These are phyloP conservation scores for Sitophilus oryzae DNA, from an alignment of 1,140 invertebrate genomes.

Conservation along the genomic window DNA sequence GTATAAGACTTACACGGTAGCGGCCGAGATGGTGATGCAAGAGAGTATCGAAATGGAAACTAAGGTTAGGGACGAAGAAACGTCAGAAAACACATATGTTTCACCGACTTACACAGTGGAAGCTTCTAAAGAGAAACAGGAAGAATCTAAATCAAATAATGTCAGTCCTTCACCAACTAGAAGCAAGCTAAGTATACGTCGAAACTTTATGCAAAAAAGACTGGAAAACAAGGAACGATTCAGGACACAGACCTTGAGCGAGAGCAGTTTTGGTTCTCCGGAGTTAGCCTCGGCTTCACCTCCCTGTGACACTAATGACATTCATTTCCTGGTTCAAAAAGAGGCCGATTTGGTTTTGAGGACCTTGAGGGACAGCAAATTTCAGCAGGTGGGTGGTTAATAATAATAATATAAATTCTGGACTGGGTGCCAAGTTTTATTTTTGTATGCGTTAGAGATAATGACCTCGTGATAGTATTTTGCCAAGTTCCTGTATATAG, in stretches of 20 bases:
- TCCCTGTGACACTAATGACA: not conserved
- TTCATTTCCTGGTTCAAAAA: constrained; percentile 17
- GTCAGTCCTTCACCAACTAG: constrained; percentile 25
- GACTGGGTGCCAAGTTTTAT: constrained; percentile 3
- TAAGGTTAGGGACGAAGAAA: constrained; percentile 6
- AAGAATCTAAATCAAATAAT: constrained; percentile 45
- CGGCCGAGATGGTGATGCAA: constrained; percentile 49
- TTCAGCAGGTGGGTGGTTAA: not conserved
- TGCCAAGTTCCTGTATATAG: not conserved
- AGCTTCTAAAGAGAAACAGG: constrained; percentile 52
- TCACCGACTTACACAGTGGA: constrained; percentile 19
- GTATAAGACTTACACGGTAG: constrained; percentile 73
- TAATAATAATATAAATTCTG: not conserved
- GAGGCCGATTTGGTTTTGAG: constrained; percentile 51
- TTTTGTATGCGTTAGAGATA: not conserved
- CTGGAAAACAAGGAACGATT: constrained; percentile 58
- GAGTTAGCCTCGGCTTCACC: constrained; percentile 28
- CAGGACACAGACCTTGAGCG: constrained; percentile 56
- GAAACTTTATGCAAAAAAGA: constrained; percentile 52
- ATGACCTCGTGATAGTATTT: not conserved
- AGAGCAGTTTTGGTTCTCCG: constrained; percentile 43
- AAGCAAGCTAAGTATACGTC: constrained; percentile 38
- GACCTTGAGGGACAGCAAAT: constrained; percentile 47
- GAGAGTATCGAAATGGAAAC: constrained; percentile 31
- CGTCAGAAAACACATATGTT: constrained; percentile 1